Evolutionary conservation across 2,113 vertebrate species (phyloP).

Genomic region (Etia nguti): DNA sequence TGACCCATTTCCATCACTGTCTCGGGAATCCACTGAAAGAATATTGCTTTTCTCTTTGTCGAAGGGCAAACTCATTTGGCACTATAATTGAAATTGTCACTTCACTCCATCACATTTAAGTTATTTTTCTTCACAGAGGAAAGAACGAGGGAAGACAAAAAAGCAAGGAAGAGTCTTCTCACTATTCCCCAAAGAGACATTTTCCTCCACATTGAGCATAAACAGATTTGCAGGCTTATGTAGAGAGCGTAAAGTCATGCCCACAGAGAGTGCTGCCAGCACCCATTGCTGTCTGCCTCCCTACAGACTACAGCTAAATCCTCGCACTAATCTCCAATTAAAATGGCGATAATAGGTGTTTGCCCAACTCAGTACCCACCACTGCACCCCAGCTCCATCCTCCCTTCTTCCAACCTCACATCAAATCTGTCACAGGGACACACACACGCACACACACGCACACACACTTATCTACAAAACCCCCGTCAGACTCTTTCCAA

Average conservation of each 20-base stretch:
- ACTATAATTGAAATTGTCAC: constrained; percentile 37
- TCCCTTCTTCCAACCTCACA: not conserved
- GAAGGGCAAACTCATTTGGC: constrained; percentile 39
- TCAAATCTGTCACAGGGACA: constrained; percentile 46
- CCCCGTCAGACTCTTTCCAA: constrained; percentile 22
- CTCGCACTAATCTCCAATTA: constrained; percentile 66
- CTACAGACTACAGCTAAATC: constrained; percentile 43
- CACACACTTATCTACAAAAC: not conserved
- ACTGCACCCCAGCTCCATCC: constrained; percentile 11
- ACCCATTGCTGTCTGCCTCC: constrained; percentile 18
- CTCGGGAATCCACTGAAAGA: constrained; percentile 4
- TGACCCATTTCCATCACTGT: constrained; percentile 2
- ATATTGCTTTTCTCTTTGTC: constrained; percentile 30
- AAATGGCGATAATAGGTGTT: constrained; percentile 67
- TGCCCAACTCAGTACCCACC: constrained; percentile 53
- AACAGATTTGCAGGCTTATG: constrained; percentile 31
- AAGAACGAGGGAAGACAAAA: not conserved
- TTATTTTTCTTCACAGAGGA: not conserved
- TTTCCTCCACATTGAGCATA: not conserved
- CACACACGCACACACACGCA: not conserved
- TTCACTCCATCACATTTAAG: constrained; percentile 8
- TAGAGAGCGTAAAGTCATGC: constrained; percentile 1
- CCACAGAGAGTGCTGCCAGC: constrained; percentile 25
- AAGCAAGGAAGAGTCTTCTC: not conserved
- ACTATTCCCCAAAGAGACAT: not conserved